These are phyloP conservation scores for Netelia fuscicornis DNA, from an alignment of 2,888 invertebrate species.

Conservation along the genomic window DNA sequence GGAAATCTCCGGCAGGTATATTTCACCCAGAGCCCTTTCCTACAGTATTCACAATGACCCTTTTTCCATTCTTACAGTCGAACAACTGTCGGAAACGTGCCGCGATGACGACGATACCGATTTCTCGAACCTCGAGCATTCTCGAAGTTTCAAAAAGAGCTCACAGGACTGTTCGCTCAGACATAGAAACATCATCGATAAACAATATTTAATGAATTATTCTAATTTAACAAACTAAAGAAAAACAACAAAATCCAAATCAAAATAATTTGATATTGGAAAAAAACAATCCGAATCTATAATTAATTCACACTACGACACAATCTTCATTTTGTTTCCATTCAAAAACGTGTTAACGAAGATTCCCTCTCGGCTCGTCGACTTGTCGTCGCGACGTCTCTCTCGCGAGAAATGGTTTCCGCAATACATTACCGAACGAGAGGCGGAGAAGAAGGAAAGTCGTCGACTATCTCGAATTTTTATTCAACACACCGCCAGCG, in stretches of 20 bases:
- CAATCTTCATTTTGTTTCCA: slow-evolving; percentile 19
- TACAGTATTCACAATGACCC: slow-evolving; percentile 9
- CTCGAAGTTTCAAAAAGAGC: slow-evolving; percentile 8
- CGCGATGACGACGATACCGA: slow-evolving; percentile 36
- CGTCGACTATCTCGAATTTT: slow-evolving; percentile 20
- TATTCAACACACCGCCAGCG: slow-evolving; percentile 36
- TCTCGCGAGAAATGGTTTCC: slow-evolving; percentile 12
- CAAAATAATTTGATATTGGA: no score
- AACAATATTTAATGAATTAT: slow-evolving; percentile 26
- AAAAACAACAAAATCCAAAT: neutral
- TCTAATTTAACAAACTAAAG: neutral
- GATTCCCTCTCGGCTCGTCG: slow-evolving; percentile 38
- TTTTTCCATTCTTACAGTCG: slow-evolving; percentile 10
- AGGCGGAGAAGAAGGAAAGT: slow-evolving; percentile 1
- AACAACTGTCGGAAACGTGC: slow-evolving; percentile 22
- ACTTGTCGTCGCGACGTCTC: slow-evolving; percentile 19
- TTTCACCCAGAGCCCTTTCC: neutral
- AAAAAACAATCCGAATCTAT: neutral
- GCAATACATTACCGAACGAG: neutral
- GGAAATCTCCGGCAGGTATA: slow-evolving; percentile 32
- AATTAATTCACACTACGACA: neutral
- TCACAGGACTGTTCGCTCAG: neutral
- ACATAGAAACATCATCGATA: slow-evolving; percentile 48
- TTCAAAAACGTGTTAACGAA: slow-evolving; percentile 17
- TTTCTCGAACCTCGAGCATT: slow-evolving; percentile 33